phyloP scores from a whole-genome alignment of 2,113 vertebrate genomes.

The Muscicapa adusta region DNA sequence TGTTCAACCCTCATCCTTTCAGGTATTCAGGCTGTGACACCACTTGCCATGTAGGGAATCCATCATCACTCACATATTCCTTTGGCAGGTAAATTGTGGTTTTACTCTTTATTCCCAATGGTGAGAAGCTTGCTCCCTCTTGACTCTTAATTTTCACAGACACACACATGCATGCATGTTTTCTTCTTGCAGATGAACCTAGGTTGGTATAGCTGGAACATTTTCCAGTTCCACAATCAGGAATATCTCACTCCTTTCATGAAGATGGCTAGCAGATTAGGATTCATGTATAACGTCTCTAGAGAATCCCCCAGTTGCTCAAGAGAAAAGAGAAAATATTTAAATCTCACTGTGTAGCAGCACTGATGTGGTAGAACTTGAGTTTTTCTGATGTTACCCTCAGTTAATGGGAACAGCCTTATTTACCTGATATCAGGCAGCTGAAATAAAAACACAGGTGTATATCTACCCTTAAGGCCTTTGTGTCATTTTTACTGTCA shows the following conservation, averaged over 20 bases:
- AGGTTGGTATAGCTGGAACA: not conserved
- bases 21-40: not conserved
- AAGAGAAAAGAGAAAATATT: not conserved
- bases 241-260: not conserved
- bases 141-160: not conserved
- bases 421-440: not conserved
- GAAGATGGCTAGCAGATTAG: not conserved
- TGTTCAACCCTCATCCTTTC: not conserved
- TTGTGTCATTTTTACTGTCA: not conserved
- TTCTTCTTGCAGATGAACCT: not conserved
- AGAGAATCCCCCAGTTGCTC: not conserved
- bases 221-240: not conserved
- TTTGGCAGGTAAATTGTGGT: slow-evolving; percentile 10
- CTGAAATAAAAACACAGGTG: not conserved
- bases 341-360: not conserved
- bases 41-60: not conserved
- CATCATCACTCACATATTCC: not conserved
- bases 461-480: not conserved
- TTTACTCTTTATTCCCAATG: not conserved
- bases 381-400: not conserved
- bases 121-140: not conserved
- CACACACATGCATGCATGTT: not conserved
- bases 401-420: not conserved
- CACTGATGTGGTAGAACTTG: not conserved
- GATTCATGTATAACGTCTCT: not conserved